Conservation (phyloP, 2,113 vertebrate species). For the Elephantulus edwardii region DNA sequence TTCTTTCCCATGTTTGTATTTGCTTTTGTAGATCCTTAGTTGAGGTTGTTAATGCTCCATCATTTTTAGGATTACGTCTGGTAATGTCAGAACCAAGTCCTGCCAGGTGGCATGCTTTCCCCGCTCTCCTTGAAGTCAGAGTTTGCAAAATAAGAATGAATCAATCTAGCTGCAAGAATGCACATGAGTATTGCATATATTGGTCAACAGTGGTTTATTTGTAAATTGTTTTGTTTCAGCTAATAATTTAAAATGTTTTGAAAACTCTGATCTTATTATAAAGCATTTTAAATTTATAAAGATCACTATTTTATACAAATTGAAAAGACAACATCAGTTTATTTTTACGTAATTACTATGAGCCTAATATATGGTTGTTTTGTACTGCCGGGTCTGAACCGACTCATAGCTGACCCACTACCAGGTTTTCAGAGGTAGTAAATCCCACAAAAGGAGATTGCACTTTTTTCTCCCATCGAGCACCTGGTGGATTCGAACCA, state of each 20-base stretch:
- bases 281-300: constrained; percentile 17
- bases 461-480: too few relatives aligned
- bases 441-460: too few relatives aligned
- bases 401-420: too few relatives aligned
- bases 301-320: not conserved
- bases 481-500: too few relatives aligned
- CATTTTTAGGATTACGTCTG: not conserved
- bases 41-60: not conserved
- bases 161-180: not conserved
- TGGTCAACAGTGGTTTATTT: not conserved
- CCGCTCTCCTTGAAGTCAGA: not conserved
- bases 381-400: too few relatives aligned
- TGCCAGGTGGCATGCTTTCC: not conserved
- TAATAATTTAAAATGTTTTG: constrained; percentile 20
- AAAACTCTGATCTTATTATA: constrained; percentile 2
- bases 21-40: not conserved
- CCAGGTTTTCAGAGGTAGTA: too few relatives aligned
- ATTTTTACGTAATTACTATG: not conserved
- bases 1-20: not conserved
- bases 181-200: not conserved
- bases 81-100: not conserved
- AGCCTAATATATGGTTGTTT: constrained; percentile 32
- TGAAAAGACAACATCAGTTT: constrained; percentile 22
- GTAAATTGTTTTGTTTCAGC: constrained; percentile 40
- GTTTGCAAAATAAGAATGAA: not conserved